Evolutionary conservation across 23 tunicate species (phyloP).

Genomic region (Ascidia mentula): DNA sequence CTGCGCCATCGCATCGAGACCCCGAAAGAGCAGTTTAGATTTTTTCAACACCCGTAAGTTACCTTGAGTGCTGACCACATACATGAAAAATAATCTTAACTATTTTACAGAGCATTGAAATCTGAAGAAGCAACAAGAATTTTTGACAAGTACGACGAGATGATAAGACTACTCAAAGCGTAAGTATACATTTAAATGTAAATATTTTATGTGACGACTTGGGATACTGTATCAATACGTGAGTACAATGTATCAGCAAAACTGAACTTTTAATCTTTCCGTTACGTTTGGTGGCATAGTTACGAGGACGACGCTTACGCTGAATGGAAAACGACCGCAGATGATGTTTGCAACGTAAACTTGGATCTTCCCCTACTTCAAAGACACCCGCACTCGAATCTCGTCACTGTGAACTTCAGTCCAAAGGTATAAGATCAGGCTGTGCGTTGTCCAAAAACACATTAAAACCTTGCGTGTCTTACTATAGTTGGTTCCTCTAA

Average conservation of each 20-base stretch:
- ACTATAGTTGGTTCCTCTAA: too few species aligned
- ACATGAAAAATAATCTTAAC: neutral
- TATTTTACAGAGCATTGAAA: slow-evolving; percentile 39
- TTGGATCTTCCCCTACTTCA: slow-evolving; percentile 63
- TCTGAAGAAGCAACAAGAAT: slow-evolving; percentile 71
- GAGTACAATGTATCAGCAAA: neutral
- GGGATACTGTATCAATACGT: neutral
- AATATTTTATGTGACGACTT: neutral
- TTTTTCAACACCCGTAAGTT: slow-evolving; percentile 78
- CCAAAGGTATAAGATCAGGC: slow-evolving; percentile 24
- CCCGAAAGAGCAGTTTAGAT: slow-evolving; percentile 81
- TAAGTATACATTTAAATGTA: slow-evolving; percentile 18
- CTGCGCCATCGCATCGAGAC: slow-evolving; percentile 41
- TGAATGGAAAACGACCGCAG: slow-evolving; percentile 59
- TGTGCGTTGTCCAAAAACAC: neutral
- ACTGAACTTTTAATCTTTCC: neutral
- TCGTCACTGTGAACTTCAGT: slow-evolving; percentile 65
- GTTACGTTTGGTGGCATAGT: slow-evolving; percentile 12
- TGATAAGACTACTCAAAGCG: slow-evolving; percentile 63
- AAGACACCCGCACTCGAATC: slow-evolving; percentile 43
- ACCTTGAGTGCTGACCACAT: too few species aligned
- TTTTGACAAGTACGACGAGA: slow-evolving; percentile 77
- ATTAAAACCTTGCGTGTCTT: too few species aligned
- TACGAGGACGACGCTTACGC: slow-evolving; percentile 62
- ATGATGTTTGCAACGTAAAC: slow-evolving; percentile 59